Evolutionary conservation across 2,113 vertebrate species (phyloP).

Genomic region (Entosphenus tridentatus): DNA sequence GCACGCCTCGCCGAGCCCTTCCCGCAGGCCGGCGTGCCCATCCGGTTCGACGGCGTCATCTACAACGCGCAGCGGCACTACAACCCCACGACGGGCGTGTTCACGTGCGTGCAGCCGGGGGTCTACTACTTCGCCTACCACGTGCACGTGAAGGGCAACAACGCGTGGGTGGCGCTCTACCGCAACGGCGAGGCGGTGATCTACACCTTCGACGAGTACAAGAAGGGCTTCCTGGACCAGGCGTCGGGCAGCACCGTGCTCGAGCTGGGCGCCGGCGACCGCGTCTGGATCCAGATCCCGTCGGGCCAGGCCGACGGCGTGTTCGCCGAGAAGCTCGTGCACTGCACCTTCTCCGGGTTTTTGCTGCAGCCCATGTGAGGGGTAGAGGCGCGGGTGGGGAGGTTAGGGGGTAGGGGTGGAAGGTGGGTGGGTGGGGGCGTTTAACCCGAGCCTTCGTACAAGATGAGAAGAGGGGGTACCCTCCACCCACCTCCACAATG

Average conservation of each 20-base stretch:
- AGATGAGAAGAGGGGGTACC: no score
- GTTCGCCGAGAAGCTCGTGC: constrained; percentile 93
- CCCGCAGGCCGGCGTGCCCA: constrained; percentile 70
- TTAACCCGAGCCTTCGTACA: no score
- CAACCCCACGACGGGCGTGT: constrained; percentile 63
- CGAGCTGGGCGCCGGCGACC: constrained; percentile 78
- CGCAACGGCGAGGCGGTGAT: constrained; percentile 97
- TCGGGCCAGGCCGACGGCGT: constrained; percentile 92
- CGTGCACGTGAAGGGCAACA: constrained; percentile 90
- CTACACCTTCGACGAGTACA: constrained; percentile 96
- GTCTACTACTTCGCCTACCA: constrained; percentile 97
- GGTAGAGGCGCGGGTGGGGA: neutral
- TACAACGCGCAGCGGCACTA: constrained; percentile 88
- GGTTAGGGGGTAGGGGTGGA: no score
- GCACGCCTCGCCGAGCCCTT: constrained; percentile 81
- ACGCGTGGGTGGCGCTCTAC: constrained; percentile 87
- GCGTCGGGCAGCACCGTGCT: constrained; percentile 89
- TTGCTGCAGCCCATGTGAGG: constrained; percentile 86
- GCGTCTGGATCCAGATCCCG: constrained; percentile 96
- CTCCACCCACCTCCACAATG: no score
- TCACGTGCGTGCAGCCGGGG: constrained; percentile 66
- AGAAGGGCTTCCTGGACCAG: constrained; percentile 98
- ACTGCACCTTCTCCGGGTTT: constrained; percentile 96
- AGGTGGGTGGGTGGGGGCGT: no score
- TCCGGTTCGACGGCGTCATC: constrained; percentile 85